phyloP scores from a whole-genome alignment of 2,113 vertebrate species.

The Anseranas semipalmata region DNA sequence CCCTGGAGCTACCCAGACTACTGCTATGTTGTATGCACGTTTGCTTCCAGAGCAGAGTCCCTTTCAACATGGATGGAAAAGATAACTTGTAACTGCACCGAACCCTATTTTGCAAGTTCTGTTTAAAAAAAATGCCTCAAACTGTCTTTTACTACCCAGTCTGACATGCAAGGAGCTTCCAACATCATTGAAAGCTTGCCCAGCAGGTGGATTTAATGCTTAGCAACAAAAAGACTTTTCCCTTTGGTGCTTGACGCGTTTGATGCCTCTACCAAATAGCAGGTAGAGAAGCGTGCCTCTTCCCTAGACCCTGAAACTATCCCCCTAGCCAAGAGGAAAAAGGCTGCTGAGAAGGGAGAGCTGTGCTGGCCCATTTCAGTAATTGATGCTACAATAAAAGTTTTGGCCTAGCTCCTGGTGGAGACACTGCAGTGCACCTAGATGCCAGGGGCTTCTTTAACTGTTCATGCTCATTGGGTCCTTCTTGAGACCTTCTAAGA shows the following conservation, averaged over 20 bases:
- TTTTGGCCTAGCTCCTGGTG: background rate
- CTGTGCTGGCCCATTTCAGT: background rate
- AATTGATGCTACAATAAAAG: background rate
- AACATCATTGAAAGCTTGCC: background rate
- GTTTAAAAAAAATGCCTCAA: background rate
- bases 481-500: background rate
- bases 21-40: fast-evolving
- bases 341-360: background rate
- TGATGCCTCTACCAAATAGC: background rate
- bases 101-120: background rate
- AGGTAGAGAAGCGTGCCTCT: background rate
- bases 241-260: background rate
- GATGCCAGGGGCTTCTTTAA: background rate
- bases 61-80: background rate
- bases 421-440: background rate
- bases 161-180: background rate
- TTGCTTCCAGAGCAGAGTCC: background rate
- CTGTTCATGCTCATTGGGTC: background rate
- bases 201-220: background rate
- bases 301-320: background rate
- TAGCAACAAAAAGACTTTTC: fast-evolving
- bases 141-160: background rate
- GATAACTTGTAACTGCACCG: background rate
- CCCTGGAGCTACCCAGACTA: background rate
- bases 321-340: background rate